These are phyloP conservation scores for Myathropa florea DNA, from an alignment of 2,888 invertebrate species.

Conservation along the genomic window DNA sequence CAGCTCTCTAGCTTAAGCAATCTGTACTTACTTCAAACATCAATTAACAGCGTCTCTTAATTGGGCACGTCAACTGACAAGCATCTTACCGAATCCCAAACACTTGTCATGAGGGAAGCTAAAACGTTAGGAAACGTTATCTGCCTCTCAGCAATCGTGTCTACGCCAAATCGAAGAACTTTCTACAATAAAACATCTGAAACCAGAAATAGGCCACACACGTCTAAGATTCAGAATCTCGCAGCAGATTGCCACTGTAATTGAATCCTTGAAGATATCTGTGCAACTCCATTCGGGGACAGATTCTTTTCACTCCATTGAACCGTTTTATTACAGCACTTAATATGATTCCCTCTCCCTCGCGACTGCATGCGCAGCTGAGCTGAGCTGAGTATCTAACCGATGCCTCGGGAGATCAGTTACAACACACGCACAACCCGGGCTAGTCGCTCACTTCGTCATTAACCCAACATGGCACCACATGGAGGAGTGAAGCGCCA, in stretches of 20 bases:
- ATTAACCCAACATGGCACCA: neutral
- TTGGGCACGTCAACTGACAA: neutral
- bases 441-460: neutral
- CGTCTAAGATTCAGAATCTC: neutral
- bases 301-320: constrained; percentile 77
- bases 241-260: neutral
- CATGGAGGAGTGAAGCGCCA: neutral
- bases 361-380: neutral
- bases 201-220: neutral
- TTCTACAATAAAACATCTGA: neutral
- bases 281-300: neutral
- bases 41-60: neutral
- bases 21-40: neutral
- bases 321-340: constrained; percentile 77
- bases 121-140: neutral
- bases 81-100: neutral
- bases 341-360: constrained; percentile 34
- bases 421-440: neutral
- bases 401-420: neutral
- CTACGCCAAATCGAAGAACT: neutral
- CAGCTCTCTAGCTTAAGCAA: neutral
- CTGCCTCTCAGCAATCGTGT: neutral
- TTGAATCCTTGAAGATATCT: neutral
- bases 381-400: neutral
- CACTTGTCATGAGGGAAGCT: neutral